phyloP scores from a whole-genome alignment of 2,113 vertebrate species.

The Oplegnathus fasciatus region DNA sequence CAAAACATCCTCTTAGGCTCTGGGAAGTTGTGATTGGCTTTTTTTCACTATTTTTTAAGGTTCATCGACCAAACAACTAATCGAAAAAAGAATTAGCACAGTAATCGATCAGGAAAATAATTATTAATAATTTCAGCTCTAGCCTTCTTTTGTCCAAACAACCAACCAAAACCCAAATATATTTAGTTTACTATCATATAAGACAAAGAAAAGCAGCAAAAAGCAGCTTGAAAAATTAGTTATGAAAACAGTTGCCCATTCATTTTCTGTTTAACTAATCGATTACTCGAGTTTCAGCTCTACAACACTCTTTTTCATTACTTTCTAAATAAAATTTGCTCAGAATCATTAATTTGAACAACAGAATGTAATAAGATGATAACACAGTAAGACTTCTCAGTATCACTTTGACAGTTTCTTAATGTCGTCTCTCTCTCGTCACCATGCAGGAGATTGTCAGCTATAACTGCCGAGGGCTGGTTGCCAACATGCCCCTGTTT shows the following conservation, averaged over 20 bases:
- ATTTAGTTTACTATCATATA: not conserved
- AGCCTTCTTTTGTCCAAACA: not conserved
- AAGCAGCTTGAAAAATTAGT: too few species aligned
- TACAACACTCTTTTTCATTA: not conserved
- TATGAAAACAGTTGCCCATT: too few species aligned
- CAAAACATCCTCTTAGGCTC: too few species aligned
- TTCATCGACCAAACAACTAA: not conserved
- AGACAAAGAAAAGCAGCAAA: not conserved
- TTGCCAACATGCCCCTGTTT: slow-evolving; percentile 97
- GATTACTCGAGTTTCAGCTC: not conserved
- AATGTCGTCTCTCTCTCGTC: not conserved
- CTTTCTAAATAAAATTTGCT: too few species aligned
- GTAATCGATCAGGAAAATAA: not conserved
- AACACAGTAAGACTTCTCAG: not conserved
- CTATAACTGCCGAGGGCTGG: slow-evolving; percentile 95
- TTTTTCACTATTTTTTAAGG: too few species aligned
- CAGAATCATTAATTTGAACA: too few species aligned
- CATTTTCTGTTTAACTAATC: not conserved
- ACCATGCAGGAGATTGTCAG: slow-evolving; percentile 94
- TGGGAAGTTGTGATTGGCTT: too few species aligned
- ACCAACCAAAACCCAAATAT: not conserved
- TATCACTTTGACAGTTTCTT: not conserved
- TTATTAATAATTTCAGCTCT: not conserved
- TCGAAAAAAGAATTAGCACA: too few species aligned
- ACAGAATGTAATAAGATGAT: too few species aligned